Evolutionary conservation across 2,888 invertebrate species (phyloP).

Genomic region (Tridacna gigas): DNA sequence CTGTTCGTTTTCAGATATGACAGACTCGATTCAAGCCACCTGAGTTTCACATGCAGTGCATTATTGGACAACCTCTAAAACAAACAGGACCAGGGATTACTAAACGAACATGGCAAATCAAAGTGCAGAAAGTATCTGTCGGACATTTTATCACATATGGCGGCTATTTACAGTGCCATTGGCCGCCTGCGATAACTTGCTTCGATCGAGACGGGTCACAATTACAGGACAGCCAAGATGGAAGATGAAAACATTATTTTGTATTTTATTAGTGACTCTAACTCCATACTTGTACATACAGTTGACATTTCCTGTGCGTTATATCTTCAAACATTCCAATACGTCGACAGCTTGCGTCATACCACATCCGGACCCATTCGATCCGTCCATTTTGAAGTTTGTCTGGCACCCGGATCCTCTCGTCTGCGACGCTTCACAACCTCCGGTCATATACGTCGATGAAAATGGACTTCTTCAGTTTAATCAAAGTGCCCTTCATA

Average conservation of each 20-base stretch:
- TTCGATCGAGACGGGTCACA: not conserved
- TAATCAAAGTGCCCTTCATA: conserved; percentile 46
- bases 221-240: not conserved
- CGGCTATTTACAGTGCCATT: not conserved
- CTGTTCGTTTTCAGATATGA: no score
- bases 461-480: conserved; percentile 37
- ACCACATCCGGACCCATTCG: conserved; percentile 55
- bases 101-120: no score
- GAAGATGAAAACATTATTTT: not conserved
- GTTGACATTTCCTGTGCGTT: conserved; percentile 57
- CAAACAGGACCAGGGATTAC: no score
- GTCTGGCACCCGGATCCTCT: conserved; percentile 65
- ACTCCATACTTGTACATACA: conserved; percentile 48
- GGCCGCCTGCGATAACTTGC: not conserved
- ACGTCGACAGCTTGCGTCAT: conserved; percentile 48
- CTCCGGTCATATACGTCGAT: conserved; percentile 45
- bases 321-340: conserved; percentile 56
- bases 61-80: no score
- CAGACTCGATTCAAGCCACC: no score
- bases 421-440: conserved; percentile 45
- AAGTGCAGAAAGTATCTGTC: no score
- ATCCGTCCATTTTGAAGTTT: conserved; percentile 59
- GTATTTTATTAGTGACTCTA: not conserved
- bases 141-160: not conserved
- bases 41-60: no score